Base-by-base conservation (phyloP, 35 echinoderm and acorn worm species). In the Ophiothrix spiculata region DNA sequence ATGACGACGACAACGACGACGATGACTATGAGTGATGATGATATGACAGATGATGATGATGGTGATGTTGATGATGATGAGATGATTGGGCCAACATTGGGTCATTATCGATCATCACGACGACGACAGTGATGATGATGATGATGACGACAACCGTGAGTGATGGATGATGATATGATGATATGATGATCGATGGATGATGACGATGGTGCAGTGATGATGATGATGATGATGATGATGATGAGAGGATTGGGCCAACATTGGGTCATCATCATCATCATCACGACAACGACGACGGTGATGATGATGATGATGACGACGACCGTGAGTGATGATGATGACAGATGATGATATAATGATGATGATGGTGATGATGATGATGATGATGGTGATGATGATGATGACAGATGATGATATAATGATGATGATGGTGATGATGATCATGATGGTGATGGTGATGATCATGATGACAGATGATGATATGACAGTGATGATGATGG, bases 61-160 rank as follows among this genome's bases (percentile, higher is more conserved):
- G 83, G 83, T 39, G 83, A 38, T 1, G 83, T 85, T 25, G 83
- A 75, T 75, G 74, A 60, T 85, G 56, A 39, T 4, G 46, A 84
- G n/a, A n/a, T 40, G 16, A 13, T n/a, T n/a, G n/a, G n/a, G n/a
- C n/a, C n/a, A n/a, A n/a, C n/a, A n/a, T n/a, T n/a, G n/a, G n/a
- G n/a, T 33, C 1, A 39, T 42, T 1, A 13, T 31, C 17, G 35
- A 14, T 35, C 4, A 37, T 19, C 11, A 80, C 1, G 35, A 33
- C 31, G 39, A 80, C 37, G 21, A 77, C 6, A 36, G 37, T 77
- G 75, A 77, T 77, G 75, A 77, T 15, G 75, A 77, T 77, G 75
- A 77, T 77, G 75, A 77, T 77, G 75, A 77, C 37, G 21, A n/a
- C n/a, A n/a, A n/a, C n/a, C n/a, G n/a, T n/a, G n/a, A n/a, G n/a